Conservation (phyloP, 2,113 vertebrate species). For the Thunnus thynnus region DNA sequence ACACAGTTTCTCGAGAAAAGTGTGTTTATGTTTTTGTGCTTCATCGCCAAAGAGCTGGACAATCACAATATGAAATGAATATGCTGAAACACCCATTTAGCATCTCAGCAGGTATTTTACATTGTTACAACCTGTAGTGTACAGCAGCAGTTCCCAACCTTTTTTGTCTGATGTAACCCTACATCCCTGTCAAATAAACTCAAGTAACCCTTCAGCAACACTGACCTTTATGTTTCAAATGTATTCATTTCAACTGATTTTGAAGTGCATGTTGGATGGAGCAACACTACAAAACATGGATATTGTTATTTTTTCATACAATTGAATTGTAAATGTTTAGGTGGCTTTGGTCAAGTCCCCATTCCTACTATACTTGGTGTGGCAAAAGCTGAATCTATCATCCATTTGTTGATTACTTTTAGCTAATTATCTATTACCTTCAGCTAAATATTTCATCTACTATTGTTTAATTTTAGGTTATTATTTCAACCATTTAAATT, state of each 20-base stretch:
- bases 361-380: too few relatives aligned
- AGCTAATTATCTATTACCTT: not conserved
- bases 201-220: not conserved
- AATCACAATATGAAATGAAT: not conserved
- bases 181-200: not conserved
- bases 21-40: slow-evolving; percentile 9
- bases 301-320: not conserved
- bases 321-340: not conserved
- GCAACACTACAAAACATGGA: not conserved
- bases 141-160: not conserved
- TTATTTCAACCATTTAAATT: not conserved
- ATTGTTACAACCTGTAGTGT: not conserved
- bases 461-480: not conserved
- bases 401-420: too few relatives aligned
- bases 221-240: not conserved
- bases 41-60: slow-evolving; percentile 23
- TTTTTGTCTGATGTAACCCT: not conserved
- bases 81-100: not conserved
- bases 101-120: not conserved
- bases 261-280: not conserved
- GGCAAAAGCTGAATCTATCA: too few relatives aligned
- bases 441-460: not conserved
- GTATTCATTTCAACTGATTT: too few relatives aligned
- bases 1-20: not conserved
- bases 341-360: not conserved